phyloP scores from a whole-genome alignment of 2,113 vertebrate species.

The Tiliqua scincoides region DNA sequence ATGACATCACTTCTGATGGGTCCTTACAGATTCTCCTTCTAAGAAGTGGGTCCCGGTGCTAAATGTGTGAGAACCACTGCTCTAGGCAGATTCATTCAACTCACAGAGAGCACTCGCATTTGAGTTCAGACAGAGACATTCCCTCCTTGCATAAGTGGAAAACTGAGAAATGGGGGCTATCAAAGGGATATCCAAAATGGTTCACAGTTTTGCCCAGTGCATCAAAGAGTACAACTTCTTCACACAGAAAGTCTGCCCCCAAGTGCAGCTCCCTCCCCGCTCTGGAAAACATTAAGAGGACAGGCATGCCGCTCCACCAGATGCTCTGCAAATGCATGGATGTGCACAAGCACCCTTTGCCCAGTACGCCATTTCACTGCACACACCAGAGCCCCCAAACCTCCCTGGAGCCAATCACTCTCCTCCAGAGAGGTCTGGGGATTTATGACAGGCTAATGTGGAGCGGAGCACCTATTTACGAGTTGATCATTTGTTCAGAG shows the following conservation, averaged over 20 bases:
- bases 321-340: slow-evolving; percentile 35
- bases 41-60: too few species aligned
- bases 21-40: background rate
- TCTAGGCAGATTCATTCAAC: rapidly evolving
- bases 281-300: too few species aligned
- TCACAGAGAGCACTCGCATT: rapidly evolving
- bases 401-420: slow-evolving; percentile 70
- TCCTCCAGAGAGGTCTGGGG: slow-evolving; percentile 79
- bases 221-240: background rate
- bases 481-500: slow-evolving; percentile 84
- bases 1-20: too few species aligned
- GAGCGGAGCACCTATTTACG: slow-evolving; percentile 84
- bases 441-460: slow-evolving; percentile 84
- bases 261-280: background rate
- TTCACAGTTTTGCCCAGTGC: rapidly evolving
- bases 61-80: too few species aligned
- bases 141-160: rapidly evolving
- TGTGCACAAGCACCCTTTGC: slow-evolving; percentile 63
- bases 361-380: slow-evolving; percentile 77
- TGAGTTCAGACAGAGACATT: background rate
- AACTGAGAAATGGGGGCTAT: background rate
- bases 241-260: background rate
- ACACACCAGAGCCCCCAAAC: slow-evolving; percentile 60
- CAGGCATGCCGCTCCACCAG: background rate
- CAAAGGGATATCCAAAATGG: rapidly evolving